Evolutionary conservation across 2,888 invertebrate genomes (phyloP).

Genomic region (Hoplodrina ambigua): DNA sequence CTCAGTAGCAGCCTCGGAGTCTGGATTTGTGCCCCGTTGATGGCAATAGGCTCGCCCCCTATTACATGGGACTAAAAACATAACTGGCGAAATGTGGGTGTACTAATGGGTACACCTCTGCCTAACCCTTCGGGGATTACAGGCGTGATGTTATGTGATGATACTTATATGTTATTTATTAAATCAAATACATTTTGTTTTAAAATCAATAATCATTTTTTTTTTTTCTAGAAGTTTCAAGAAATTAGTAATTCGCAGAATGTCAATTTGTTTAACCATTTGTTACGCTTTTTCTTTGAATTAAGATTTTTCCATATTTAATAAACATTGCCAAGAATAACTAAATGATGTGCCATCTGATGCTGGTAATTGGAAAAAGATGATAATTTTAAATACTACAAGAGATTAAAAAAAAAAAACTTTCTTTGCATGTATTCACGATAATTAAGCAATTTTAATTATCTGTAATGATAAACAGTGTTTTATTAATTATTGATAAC

Average conservation of each 20-base stretch:
- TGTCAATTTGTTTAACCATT: constrained; percentile 22
- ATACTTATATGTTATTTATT: too few species aligned
- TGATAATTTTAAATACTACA: not conserved
- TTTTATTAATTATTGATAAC: constrained; percentile 1
- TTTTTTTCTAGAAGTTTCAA: not conserved
- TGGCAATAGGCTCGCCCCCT: too few species aligned
- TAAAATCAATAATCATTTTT: too few species aligned
- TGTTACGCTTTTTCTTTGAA: constrained; percentile 12
- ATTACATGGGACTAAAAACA: too few species aligned
- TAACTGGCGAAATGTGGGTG: too few species aligned
- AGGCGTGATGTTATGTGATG: too few species aligned
- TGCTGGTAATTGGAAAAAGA: constrained; percentile 34
- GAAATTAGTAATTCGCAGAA: not conserved
- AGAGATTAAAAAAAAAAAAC: not conserved
- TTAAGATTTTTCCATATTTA: not conserved
- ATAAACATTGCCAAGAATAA: too few species aligned
- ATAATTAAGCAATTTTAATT: not conserved
- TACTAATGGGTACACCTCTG: too few species aligned
- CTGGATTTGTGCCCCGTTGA: too few species aligned
- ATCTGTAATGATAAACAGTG: constrained; percentile 9
- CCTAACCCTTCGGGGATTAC: too few species aligned
- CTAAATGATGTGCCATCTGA: constrained; percentile 5
- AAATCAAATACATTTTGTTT: too few species aligned
- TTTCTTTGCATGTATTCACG: not conserved
- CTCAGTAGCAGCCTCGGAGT: too few species aligned